Evolutionary conservation across 2,888 invertebrate genomes (phyloP), one percentile per base, ranked within the genome.

Genomic region (Lepeophtheirus nordmannii): DNA sequence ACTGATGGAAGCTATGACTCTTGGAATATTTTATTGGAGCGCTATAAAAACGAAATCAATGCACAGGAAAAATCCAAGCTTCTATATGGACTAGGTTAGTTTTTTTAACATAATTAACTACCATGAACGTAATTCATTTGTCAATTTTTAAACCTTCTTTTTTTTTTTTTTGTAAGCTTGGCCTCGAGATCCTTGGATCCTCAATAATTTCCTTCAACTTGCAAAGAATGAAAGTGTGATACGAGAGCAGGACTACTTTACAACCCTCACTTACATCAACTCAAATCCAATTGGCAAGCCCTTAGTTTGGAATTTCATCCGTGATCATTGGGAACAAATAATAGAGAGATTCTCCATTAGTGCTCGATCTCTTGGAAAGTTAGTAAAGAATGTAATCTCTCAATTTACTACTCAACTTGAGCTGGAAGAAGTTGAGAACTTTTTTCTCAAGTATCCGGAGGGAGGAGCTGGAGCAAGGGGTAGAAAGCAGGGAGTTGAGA

Each of bases 271-370:
- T 0, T 78, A 79, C 67, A 83, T 93, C 65, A 80, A 87, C 0
- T 71, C 71, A 0, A 92, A 91, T 76, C 85, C 87, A 0, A 77
- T 82, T 0, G 93, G 90, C 8, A 81, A 82, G 0, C 76, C 80
- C 1, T 74, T 90, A 0, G 85, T 88, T 0, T 94, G 93, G 93
- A 82, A 86, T 72, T 87, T 87, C 78, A 83, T 89, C 9, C 79
- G 90, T 20, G 78, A 82, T 59, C 82, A 88, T 70, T 93, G 91
- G 88, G 77, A 80, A 1, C 76, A 81, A 46, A 75, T 92, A 0
- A 85, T 89, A 0, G 79, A 83, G 0, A 81, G 88, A 65, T 93
- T 89, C 75, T 84, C 86, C 0, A 76, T 90, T 37, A 90, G 88
- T 74, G 86, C 89, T 72, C 82, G 91, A n/a, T 83, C 85, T 69